Conservation (phyloP, 2,888 invertebrate genomes). For the Mongoloraphidia duomilia region DNA sequence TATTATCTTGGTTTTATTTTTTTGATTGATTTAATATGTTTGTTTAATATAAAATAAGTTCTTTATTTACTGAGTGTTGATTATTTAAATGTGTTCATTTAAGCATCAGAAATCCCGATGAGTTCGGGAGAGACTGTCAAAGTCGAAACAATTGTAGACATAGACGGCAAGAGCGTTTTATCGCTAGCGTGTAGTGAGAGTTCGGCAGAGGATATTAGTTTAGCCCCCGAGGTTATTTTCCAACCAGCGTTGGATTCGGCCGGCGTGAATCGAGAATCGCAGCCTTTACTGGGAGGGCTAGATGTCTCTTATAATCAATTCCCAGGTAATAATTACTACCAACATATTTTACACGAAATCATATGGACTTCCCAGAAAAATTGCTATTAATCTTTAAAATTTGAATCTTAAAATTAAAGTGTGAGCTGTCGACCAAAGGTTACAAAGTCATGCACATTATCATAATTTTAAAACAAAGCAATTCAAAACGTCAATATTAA, state of each 20-base stretch:
- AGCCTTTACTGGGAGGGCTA: slow-evolving; percentile 80
- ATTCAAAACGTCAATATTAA: no score
- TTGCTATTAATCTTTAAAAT: no score
- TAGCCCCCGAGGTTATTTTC: slow-evolving; percentile 73
- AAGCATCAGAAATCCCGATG: slow-evolving; percentile 1
- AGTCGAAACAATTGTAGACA: slow-evolving; percentile 7
- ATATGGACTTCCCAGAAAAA: no score
- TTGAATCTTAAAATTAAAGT: no score
- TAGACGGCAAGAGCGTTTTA: slow-evolving; percentile 4
- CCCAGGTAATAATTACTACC: slow-evolving; percentile 44
- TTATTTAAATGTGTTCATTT: not conserved
- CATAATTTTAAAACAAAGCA: no score
- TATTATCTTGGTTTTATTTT: no score
- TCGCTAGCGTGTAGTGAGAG: slow-evolving; percentile 19
- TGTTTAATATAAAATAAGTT: no score
- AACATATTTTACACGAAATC: no score
- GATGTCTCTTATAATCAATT: slow-evolving; percentile 72
- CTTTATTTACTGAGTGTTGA: not conserved
- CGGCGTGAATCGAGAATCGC: slow-evolving; percentile 78
- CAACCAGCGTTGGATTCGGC: slow-evolving; percentile 73
- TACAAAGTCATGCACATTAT: no score
- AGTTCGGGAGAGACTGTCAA: slow-evolving; percentile 7
- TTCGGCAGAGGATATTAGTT: slow-evolving; percentile 50
- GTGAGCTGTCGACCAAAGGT: no score
- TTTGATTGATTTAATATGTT: no score